Base-by-base conservation (phyloP, 2,888 invertebrate genomes). In the Torymus tubicola region DNA sequence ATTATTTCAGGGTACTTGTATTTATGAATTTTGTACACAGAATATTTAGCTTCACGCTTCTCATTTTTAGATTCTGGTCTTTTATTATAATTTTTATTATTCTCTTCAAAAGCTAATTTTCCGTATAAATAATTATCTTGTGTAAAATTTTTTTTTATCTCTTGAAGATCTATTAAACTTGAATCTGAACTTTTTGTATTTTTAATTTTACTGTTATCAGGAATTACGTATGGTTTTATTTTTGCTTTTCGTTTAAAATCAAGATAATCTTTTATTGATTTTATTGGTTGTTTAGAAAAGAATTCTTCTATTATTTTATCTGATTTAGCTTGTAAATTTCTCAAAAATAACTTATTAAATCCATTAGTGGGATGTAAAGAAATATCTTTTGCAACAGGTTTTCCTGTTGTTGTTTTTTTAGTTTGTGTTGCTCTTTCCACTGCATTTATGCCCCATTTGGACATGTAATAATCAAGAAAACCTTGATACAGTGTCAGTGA, bases 391-490 rank as follows among this genome's bases (percentile, higher is more conserved):
- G 31, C 13, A 31, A 52, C 52, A 53, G 68, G 31, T 14, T 13
- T 61, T 50, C 81, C 78, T 12, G 21, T 68, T 14, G 65, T 57
- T 31, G 72, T 70, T 42, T 80, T 81, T 63, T 84, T 85, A 8
- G 89, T 90, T 76, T 90, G 90, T 10, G 87, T 87, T 52, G 84
- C 83, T 61, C 84, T 85, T 24, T 89, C 89, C 0, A 86, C 82
- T 8, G 69, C 73, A 13, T 82, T 78, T 0, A 86, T 87, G 42
- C 89, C 88, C 88, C 88, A 89, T 75, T 90, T 90, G 3, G 86
- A 76, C 86, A 89, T 87, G 61, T 89, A 90, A 58, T 82, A 79
- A 55, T 90, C 87, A 14, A 89, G 84, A 71, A 90, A 88, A 3
- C 86, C 86, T 75, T 86, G 86, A 55, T 84, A 88, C 14, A 90